These are phyloP conservation scores for Gibbula magus DNA, from an alignment of 2,888 invertebrate species.

Conservation along the genomic window DNA sequence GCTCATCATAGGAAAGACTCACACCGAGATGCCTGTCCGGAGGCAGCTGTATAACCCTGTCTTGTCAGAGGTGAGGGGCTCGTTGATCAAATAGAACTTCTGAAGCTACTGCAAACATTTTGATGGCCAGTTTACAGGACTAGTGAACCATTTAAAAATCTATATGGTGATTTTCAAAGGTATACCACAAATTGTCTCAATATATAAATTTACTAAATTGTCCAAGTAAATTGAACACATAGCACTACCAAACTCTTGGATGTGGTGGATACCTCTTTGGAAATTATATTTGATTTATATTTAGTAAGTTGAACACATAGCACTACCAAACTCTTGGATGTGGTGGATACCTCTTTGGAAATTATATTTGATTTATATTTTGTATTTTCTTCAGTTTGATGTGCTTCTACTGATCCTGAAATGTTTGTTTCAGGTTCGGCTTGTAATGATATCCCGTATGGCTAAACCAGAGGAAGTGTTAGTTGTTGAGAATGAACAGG, in stretches of 20 bases:
- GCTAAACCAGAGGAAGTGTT: slow-evolving; percentile 99
- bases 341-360: neutral
- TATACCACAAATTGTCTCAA: neutral
- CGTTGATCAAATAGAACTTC: neutral
- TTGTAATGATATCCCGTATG: slow-evolving; percentile 99
- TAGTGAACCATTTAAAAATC: neutral
- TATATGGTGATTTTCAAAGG: neutral
- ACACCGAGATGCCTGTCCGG: slow-evolving; percentile 70
- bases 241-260: neutral
- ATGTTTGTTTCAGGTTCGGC: slow-evolving; percentile 81
- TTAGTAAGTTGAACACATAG: too few relatives aligned
- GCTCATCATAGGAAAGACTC: slow-evolving; percentile 68
- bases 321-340: neutral
- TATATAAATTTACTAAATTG: too few relatives aligned
- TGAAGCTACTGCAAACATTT: neutral
- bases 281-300: too few relatives aligned
- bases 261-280: neutral
- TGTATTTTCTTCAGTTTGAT: too few relatives aligned
- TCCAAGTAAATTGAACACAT: too few relatives aligned
- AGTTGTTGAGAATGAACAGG: slow-evolving; percentile 99
- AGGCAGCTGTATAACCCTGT: slow-evolving; percentile 75
- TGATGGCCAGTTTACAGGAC: too few relatives aligned
- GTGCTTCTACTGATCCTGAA: neutral
- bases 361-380: too few relatives aligned
- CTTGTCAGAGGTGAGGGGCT: slow-evolving; percentile 71